Percentiles rank a stretch among this genome's conserved stretches.
Conservation (phyloP, 2,113 vertebrate species). For the Hippocampus barbouri region DNA sequence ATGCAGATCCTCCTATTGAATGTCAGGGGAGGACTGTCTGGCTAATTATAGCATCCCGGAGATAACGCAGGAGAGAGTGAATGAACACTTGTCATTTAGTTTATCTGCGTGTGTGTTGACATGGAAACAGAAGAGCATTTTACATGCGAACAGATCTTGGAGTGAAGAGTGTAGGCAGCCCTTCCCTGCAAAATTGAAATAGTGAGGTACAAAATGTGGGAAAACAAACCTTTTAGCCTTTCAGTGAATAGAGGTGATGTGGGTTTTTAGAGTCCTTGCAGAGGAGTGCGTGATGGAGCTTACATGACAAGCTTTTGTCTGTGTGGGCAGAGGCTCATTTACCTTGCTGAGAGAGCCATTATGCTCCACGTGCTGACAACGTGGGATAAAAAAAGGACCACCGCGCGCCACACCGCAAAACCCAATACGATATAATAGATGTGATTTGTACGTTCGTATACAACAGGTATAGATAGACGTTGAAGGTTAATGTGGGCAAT, state of each 20-base stretch:
- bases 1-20: slow-evolving; percentile 60
- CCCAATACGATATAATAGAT: slow-evolving; percentile 12
- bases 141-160: slow-evolving; percentile 29
- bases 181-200: slow-evolving; percentile 34
- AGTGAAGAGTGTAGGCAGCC: slow-evolving; percentile 45
- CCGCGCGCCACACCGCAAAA: slow-evolving; percentile 8
- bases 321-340: slow-evolving; percentile 64
- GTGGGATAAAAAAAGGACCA: slow-evolving; percentile 18
- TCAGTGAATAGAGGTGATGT: slow-evolving; percentile 63
- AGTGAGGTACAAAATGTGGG: slow-evolving; percentile 56
- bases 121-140: slow-evolving; percentile 14
- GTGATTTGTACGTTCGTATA: slow-evolving; percentile 3
- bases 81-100: slow-evolving; percentile 24
- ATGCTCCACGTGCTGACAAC: slow-evolving; percentile 28
- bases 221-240: slow-evolving; percentile 64
- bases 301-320: slow-evolving; percentile 56
- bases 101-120: slow-evolving; percentile 28
- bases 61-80: slow-evolving; percentile 31
- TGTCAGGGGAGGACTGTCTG: slow-evolving; percentile 46
- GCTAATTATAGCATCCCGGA: slow-evolving; percentile 55
- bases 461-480: background rate
- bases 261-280: slow-evolving; percentile 59
- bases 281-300: slow-evolving; percentile 61
- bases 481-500: slow-evolving; percentile 8
- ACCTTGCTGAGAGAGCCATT: slow-evolving; percentile 53